phyloP scores from a whole-genome alignment of 30 jellyfish, hydroid and myxozoan species.

The Pelagia noctiluca region DNA sequence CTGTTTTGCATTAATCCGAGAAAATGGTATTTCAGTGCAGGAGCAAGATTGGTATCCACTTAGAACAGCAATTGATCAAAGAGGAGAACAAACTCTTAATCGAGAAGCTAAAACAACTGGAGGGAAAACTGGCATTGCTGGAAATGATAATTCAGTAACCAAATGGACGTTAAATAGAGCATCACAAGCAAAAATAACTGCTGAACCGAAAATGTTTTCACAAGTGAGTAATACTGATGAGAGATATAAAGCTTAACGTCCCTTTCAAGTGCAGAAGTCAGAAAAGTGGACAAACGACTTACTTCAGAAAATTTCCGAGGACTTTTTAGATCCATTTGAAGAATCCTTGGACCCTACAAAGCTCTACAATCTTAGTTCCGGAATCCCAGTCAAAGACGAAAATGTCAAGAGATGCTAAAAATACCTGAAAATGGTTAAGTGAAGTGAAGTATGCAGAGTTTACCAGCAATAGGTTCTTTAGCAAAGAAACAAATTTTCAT shows the following conservation, averaged over 20 bases:
- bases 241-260: constrained; percentile 27
- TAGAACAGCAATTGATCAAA: constrained; percentile 64
- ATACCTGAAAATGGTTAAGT: neutral
- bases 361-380: constrained; percentile 56
- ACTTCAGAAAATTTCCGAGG: constrained; percentile 10
- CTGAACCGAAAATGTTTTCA: constrained; percentile 1
- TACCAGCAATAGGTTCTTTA: neutral
- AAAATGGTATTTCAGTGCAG: constrained; percentile 46
- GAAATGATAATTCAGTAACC: constrained; percentile 17
- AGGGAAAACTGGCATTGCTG: constrained; percentile 30
- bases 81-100: constrained; percentile 61
- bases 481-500: neutral
- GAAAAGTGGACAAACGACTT: constrained; percentile 16
- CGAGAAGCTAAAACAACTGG: constrained; percentile 64
- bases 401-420: constrained; percentile 27
- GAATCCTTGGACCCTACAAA: constrained; percentile 26
- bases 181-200: constrained; percentile 29
- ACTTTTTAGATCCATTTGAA: constrained; percentile 50
- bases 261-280: constrained; percentile 10
- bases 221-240: neutral
- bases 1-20: constrained; percentile 5
- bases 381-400: constrained; percentile 43
- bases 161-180: constrained; percentile 60
- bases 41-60: neutral
- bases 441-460: constrained; percentile 5